These are phyloP conservation scores for Drymodes brunneopygia DNA, from an alignment of 2,113 vertebrate species.

Conservation along the genomic window DNA sequence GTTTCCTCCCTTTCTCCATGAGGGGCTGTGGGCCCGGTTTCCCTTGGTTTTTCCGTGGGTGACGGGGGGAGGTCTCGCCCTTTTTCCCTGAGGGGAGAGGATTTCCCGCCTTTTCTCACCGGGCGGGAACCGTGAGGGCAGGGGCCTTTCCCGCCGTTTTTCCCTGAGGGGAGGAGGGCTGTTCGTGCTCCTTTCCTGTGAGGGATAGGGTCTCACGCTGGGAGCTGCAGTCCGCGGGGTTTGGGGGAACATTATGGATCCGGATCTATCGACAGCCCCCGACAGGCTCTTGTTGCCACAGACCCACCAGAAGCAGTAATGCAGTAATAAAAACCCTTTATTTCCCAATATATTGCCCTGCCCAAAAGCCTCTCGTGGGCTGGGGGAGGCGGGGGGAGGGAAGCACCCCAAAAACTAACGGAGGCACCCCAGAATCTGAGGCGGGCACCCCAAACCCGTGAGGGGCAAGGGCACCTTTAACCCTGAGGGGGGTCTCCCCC, in stretches of 20 bases:
- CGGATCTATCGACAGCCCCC: rapidly evolving
- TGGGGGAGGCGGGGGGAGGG: too few species aligned
- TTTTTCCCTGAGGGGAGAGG: neutral
- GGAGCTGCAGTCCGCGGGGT: neutral
- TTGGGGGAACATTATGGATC: too few species aligned
- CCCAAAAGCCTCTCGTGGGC: neutral
- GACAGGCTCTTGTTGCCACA: neutral
- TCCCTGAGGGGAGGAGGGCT: neutral
- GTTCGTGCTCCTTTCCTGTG: neutral
- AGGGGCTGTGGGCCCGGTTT: neutral
- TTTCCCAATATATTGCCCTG: neutral
- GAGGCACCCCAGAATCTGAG: neutral
- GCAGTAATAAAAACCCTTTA: neutral
- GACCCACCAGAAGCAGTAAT: neutral
- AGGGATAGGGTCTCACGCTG: neutral
- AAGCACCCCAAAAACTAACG: neutral
- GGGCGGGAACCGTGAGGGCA: neutral
- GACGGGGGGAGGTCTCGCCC: neutral
- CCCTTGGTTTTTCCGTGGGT: too few species aligned
- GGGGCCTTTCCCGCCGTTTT: neutral
- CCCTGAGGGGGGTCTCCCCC: neutral
- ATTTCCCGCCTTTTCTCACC: neutral
- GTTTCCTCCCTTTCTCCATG: too few species aligned
- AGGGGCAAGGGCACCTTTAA: neutral
- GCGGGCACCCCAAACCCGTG: neutral